Evolutionary conservation across 92 coral and sea anemone genomes (phyloP), one percentile per base, ranked within the genome.

Genomic region (Zoanthus sociatus): DNA sequence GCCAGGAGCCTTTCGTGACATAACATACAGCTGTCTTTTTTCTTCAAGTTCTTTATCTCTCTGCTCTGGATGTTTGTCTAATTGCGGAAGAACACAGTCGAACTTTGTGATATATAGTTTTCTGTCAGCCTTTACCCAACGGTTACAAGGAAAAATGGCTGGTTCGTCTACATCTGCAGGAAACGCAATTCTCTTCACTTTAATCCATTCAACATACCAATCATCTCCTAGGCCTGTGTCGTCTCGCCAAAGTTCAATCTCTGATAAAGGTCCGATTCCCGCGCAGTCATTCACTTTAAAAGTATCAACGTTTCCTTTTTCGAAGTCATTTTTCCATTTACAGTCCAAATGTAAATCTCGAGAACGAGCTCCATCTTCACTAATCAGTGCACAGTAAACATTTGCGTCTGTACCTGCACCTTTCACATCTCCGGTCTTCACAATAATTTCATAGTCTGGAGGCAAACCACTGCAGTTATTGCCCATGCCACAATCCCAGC

Each of bases 371-470:
- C 93, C 93, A 60, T 95, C 93, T 68, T 92, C 96, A 86, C 91
- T 92, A 51, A 90, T 68, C 51, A 97, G 82, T 4, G 95, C 93
- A 60, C 96, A 90, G 83, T 92, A 97, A 46, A 97, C 99, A 73
- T 97, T 97, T 3, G 99, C 94, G 79, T 97, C 98, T 0, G 99
- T 97, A 0, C 99, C 99, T 14, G 99, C 99, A 0, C 99, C 99
- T 72, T 97, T 97, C 1, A 97, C 98, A 76, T 97, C 99, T 18
- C 99, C 99, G n/a, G 99, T 97, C 73, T 97, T 97, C 31, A 97
- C 98, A 18, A 89, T 79, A 32, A 97, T 91, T 85, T 97, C 99
- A 71, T 92, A 95, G 70, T 97, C 99, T 21, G 99, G 97, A 30
- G 97, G 97, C 18, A 97, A 77, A 79, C 93, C 81, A 78, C 94